Base-by-base conservation (phyloP, 2,113 vertebrate genomes). In the Zapornia atra region DNA sequence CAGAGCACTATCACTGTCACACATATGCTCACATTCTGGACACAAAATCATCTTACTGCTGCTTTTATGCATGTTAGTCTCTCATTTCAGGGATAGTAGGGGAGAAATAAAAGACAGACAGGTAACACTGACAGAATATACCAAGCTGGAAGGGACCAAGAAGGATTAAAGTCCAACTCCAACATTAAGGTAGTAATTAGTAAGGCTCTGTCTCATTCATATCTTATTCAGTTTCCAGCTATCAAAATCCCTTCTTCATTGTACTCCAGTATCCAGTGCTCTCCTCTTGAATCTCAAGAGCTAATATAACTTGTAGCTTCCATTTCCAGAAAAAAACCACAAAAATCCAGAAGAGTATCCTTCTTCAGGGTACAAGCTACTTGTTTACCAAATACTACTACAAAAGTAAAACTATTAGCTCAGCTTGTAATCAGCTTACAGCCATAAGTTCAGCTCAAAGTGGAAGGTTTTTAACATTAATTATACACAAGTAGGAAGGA, bases 11-110 rank as follows among this genome's bases (percentile, higher is more conserved):
- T 18, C n/a, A 70, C 33, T 44, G 25, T 26, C 15, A 26, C 3
- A 5, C 15, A 19, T 14, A 5, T 1, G 1, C 36, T 56, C 14
- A 38, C 28, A 15, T 69, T 84, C 36, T 54, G 16, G 57, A 82
- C 36, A 72, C 29, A 82, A 72, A 83, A 81, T 38, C 24, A 53
- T 25, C 16, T 24, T 65, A 71, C 2, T 34, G 28, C 28, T 84
- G 38, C 38, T 87, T 75, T 93, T 34, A 72, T 42, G 28, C 14
- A 61, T 10, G 13, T 86, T 34, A 59, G 64, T 72, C 36, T 81
- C 54, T 51, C n/a, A 1, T 26, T 86, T 2, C 1, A 16, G 33
- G 42, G 6, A 28, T 0, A 5, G 7, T 2, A 16, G 20, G 5
- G 9, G 3, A 4, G 8, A 18, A 18, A 31, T 44, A 9, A 63